Evolutionary conservation across 37 sponge, comb jelly and placozoan genomes (phyloP).

Genomic region (Oopsacas minuta): DNA sequence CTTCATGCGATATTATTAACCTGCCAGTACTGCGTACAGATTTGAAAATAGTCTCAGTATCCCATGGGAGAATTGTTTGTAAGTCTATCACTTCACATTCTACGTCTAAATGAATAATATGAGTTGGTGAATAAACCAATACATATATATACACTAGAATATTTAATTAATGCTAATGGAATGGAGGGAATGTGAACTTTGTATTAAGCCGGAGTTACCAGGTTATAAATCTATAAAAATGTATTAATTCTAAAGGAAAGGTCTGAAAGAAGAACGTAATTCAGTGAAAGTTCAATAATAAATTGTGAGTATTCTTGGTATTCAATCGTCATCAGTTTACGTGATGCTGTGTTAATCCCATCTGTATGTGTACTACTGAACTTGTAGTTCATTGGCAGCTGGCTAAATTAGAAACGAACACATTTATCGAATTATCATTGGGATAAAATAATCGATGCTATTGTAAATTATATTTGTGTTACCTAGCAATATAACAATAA

Average conservation of each 20-base stretch:
- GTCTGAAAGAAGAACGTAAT: not conserved
- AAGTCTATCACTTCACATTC: conserved; percentile 94
- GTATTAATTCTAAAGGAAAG: not conserved
- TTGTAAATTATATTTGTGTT: too few relatives aligned
- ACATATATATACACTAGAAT: not conserved
- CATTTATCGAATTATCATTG: too few relatives aligned
- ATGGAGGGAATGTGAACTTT: not conserved
- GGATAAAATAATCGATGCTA: too few relatives aligned
- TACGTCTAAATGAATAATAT: conserved; percentile 42
- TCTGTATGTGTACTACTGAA: too few relatives aligned
- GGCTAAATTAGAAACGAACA: too few relatives aligned
- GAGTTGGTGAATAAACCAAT: too few relatives aligned
- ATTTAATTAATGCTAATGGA: not conserved
- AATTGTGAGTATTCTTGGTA: not conserved
- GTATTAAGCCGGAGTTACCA: not conserved
- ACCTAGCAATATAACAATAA: too few relatives aligned
- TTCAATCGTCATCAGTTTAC: too few relatives aligned
- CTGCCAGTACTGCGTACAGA: conserved; percentile 88
- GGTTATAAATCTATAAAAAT: not conserved
- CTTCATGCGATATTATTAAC: conserved; percentile 84
- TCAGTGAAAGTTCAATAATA: not conserved
- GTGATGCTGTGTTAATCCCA: too few relatives aligned
- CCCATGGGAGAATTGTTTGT: conserved; percentile 85
- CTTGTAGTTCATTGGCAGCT: too few relatives aligned
- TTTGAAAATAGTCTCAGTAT: conserved; percentile 65